Base-by-base conservation (phyloP, 2,888 invertebrate genomes). In the Melipona beecheii region DNA sequence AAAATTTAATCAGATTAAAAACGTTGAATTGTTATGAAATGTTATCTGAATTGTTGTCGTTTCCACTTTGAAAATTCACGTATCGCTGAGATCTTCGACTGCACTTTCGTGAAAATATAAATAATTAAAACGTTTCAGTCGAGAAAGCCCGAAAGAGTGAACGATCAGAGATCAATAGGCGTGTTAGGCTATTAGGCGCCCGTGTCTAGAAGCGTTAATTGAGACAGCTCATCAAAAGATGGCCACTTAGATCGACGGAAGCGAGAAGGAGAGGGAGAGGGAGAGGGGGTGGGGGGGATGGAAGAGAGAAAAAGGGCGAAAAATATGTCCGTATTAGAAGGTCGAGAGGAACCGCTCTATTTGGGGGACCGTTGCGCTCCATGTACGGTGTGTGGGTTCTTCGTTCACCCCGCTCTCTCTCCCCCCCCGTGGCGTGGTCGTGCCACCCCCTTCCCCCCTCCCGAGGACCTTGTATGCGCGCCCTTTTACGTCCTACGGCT, bases 401-500 rank as follows among this genome's bases (percentile, higher is more conserved):
- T 36, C n/a, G 43, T 13, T 65, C 56, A 24, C 68, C 75, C 64
- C 76, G 19, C 71, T 75, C n/a, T 75, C 19, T 9, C 43, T 43
- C 43, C 43, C 43, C 9, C 50, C 27, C 69, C 68, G 13, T n/a
- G 15, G 24, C 60, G 72, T 73, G 50, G 31, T 69, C 66, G 31
- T 24, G 78, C 56, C 2, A 62, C 64, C 78, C 65, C 60, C 21
- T 36, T 0, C 0, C 3, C 73, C 60, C 81, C 73, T 65, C n/a
- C 31, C 52, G 74, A 79, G 76, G 79, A 70, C 83, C 77, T 85
- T 85, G 77, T 83, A 68, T 62, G 86, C 74, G 82, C 83, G 77
- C 86, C 83, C 86, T 86, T 86, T 86, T 86, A 81, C 86, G 86
- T 85, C 80, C 69, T 83, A 69, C 80, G 80, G 31, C 77, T 86